Conservation (phyloP, 2,888 invertebrate genomes). For the Stenurella melanura region DNA sequence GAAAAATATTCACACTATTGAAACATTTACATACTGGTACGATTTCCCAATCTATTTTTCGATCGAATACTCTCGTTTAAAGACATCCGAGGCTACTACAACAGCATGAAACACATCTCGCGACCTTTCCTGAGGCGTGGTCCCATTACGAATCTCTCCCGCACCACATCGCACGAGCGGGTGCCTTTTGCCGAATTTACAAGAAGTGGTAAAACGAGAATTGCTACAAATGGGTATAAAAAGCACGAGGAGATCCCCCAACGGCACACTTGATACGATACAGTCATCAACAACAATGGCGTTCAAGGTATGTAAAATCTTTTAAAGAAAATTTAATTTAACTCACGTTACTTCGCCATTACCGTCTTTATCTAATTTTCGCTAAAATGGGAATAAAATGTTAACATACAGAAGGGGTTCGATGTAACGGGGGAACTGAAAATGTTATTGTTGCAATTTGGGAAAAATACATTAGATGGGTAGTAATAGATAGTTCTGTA, state of each 20-base stretch:
- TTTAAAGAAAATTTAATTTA: conserved; percentile 16
- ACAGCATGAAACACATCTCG: neutral
- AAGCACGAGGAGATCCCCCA: conserved; percentile 19
- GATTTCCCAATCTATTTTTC: no score
- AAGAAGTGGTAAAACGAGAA: conserved; percentile 25
- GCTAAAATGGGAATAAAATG: neutral
- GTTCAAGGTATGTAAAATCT: conserved; percentile 27
- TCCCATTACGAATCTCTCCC: conserved; percentile 22
- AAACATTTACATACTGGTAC: no score
- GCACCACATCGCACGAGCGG: conserved; percentile 13
- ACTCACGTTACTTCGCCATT: neutral
- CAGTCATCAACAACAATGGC: conserved; percentile 32
- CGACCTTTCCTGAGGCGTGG: conserved; percentile 30
- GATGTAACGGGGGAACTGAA: no score
- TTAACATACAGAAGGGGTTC: no score
- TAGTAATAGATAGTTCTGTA: no score
- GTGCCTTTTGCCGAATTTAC: conserved; percentile 29
- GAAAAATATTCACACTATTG: no score
- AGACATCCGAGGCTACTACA: neutral
- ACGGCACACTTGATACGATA: conserved; percentile 28
- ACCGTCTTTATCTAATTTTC: neutral
- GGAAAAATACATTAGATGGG: no score
- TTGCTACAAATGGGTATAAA: conserved; percentile 20
- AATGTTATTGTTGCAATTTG: no score
- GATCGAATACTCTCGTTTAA: neutral